Evolutionary conservation across 2,797 vertebrate genomes (phyloP), one percentile per base, ranked within the genome.

Genomic region (Gastrophryne carolinensis): DNA sequence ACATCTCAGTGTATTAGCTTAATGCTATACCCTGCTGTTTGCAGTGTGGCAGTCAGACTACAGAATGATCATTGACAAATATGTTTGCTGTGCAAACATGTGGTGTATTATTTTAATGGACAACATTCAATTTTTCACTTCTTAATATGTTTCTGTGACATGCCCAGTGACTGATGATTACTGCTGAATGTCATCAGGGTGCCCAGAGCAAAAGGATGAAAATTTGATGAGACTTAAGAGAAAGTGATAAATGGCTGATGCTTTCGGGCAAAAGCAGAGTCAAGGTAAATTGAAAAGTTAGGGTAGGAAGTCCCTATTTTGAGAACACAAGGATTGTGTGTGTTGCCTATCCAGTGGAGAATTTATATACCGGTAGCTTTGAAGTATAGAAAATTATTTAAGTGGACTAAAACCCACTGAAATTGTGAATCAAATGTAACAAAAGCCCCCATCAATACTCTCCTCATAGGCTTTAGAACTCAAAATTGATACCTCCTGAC

Each of bases 141-240:
- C 44, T 23, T 50, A 12, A 32, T 12, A 50, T 50, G 49, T 65
- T 65, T 34, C 32, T 50, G 34, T 34, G 8, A 44, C 41, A 50
- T 65, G 62, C 44, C 47, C 23, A 30, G 62, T 65, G 62, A 65
- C 41, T 65, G 62, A 65, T 65, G 29, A 65, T 50, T 64, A 49
- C 41, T 21, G 41, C 61, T 64, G 26, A 47, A 29, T 49, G 39
- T 64, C 41, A 32, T 27, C 21, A 0, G n/a, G 30, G 5, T 49
- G n/a, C 61, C 61, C 26, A 64, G 44, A 19, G 44, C 41, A 32
- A 1, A 17, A 50, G 44, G 19, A 27, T 65, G 30, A 9, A 21
- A 44, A 65, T n/a, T 50, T 29, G 47, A 12, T 21, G 62, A 34
- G 30, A 50, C 62, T 34, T 65, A 29, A 11, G 29, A 23, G 44